Base-by-base conservation (phyloP, 2,113 vertebrate genomes). In the Brachypodius melanocephalos region DNA sequence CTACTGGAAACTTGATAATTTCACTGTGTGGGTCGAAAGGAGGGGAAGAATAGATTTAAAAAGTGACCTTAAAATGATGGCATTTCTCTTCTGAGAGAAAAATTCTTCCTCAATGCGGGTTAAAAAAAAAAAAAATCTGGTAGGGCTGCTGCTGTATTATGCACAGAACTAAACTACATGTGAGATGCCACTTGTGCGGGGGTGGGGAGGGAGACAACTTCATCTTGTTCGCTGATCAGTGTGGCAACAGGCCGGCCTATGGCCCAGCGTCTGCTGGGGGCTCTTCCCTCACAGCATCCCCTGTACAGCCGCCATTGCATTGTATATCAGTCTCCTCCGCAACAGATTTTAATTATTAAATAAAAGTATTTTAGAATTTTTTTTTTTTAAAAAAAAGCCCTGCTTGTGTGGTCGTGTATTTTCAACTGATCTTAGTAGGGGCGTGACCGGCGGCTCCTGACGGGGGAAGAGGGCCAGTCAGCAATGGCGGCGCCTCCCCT, bases 331-430 rank as follows among this genome's bases (percentile, higher is more conserved):
- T 98, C 98, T 99, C 98, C 98, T 97, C 98, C 98, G 97, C 96
- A 97, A 98, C 97, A 88, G 98, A 98, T 98, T 98, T 98, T 98
- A 98, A 99, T 98, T 98, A 98, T 98, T 96, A 96, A 98, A 98
- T 98, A 98, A 98, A 98, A 98, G 97, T 99, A 98, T 98, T 98
- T 99, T 98, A 99, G 98, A 98, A 95, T 93, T 98, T 98, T 98
- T 98, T 95, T 98, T 98, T 98, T 98, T 84, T 65, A 29, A 28
- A 54, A 46, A 46, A 46, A 52, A 77, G 12, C 20, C 8, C 12
- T 63, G 71, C 3, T 45, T 19, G 17, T 31, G n/a, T 69, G 36
- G 18, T 74, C 42, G 90, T 96, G 91, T 85, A 85, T 96, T 48
- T 25, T 29, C 10, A 2, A 4, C 8, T 1, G 6, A 0, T 29